These are phyloP conservation scores for Menidia beryllina DNA, from an alignment of 2,113 vertebrate species.

Conservation along the genomic window DNA sequence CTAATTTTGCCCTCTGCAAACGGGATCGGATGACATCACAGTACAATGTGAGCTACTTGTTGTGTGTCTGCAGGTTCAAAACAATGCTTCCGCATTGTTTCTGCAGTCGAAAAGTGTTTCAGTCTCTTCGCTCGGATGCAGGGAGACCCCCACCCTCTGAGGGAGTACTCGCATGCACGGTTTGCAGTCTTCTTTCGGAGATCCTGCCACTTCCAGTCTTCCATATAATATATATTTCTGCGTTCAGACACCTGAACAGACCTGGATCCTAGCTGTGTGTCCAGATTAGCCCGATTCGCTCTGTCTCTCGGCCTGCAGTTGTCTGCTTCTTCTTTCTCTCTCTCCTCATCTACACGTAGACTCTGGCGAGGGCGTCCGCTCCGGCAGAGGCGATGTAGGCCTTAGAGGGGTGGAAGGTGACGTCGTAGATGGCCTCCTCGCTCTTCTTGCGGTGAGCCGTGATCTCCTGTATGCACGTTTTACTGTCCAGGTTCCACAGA, in stretches of 20 bases:
- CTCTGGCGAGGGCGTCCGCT: constrained; percentile 97
- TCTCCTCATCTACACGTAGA: constrained; percentile 88
- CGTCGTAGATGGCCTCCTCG: constrained; percentile 98
- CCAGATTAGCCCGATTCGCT: constrained; percentile 18
- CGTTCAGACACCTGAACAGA: constrained; percentile 56
- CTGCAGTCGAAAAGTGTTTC: constrained; percentile 16
- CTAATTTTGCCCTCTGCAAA: not conserved
- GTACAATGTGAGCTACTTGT: no score
- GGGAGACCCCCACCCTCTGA: constrained; percentile 17
- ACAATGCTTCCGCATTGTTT: not conserved
- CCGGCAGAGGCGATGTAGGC: constrained; percentile 98
- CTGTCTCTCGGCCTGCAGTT: not conserved
- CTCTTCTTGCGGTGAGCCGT: constrained; percentile 98
- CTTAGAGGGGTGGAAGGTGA: constrained; percentile 99
- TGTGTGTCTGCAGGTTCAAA: constrained; percentile 6
- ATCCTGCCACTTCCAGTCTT: constrained; percentile 17
- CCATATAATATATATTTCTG: constrained; percentile 28
- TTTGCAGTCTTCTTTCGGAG: constrained; percentile 14
- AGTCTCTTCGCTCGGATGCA: constrained; percentile 7
- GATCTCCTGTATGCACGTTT: constrained; percentile 99
- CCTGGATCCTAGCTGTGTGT: constrained; percentile 46
- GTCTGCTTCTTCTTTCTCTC: not conserved
- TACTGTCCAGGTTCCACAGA: constrained; percentile 99
- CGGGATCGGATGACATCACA: no score
- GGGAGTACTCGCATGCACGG: not conserved